These are phyloP conservation scores for Zapornia atra DNA, from an alignment of 2,113 vertebrate genomes.

Conservation along the genomic window DNA sequence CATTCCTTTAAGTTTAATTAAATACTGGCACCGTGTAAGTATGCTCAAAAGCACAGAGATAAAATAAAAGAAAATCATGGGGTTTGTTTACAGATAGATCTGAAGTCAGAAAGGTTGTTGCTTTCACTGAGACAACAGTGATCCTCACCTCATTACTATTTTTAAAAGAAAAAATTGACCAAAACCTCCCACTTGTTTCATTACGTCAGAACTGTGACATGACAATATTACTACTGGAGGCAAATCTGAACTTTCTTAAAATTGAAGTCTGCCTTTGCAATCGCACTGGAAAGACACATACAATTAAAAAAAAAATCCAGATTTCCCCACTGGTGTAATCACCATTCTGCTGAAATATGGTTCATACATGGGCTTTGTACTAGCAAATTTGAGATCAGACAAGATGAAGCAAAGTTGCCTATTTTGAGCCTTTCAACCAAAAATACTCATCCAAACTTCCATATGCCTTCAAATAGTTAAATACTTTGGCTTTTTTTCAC, in stretches of 20 bases:
- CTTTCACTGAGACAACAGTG: neutral
- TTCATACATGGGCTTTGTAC: neutral
- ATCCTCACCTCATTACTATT: neutral
- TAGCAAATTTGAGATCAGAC: neutral
- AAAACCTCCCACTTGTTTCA: accelerated
- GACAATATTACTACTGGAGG: neutral
- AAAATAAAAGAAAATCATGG: neutral
- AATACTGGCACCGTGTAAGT: neutral
- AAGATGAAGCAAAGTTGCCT: neutral
- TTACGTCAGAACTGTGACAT: neutral
- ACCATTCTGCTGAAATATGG: neutral
- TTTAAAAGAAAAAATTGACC: neutral
- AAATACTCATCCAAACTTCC: neutral
- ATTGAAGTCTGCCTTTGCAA: neutral
- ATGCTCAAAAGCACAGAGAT: neutral
- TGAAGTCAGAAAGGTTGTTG: neutral
- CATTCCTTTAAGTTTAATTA: neutral
- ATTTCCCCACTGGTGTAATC: neutral
- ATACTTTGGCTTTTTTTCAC: neutral
- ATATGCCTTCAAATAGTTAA: neutral
- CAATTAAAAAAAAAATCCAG: neutral
- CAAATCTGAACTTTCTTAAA: neutral
- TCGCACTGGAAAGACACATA: neutral
- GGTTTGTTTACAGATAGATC: neutral
- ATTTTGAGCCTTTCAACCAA: neutral